Evolutionary conservation across 2,888 invertebrate genomes (phyloP), one percentile per base, ranked within the genome.

Genomic region (Hirtodrosophila duncani): DNA sequence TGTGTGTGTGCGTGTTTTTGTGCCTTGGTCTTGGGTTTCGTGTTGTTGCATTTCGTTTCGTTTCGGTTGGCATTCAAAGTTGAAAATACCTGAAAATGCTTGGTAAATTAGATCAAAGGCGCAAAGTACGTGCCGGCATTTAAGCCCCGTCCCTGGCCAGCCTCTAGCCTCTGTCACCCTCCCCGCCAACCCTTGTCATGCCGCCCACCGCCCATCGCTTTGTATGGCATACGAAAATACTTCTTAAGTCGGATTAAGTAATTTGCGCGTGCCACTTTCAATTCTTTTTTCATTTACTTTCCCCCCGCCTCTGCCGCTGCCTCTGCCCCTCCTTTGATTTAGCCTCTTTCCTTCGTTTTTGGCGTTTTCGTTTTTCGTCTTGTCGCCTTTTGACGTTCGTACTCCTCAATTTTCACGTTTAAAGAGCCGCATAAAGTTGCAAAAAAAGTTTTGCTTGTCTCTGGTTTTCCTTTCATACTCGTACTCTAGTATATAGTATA

Each of bases 81-180:
- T 63, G 71, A 71, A 36, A 74, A 74, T 74, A 74, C 72, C 72
- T 79, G 79, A 75, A 75, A 79, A 74, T 74, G 71, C 62, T 70
- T 64, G 79, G 53, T 71, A 74, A 74, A 79, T 74, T 74, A 79
- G 75, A 74, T 74, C 79, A 74, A 74, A 74, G 79, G 61, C 57
- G 53, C 44, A 46, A 55, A 56, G 42, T 50, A 75, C 71, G 75
- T 70, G 75, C 63, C 43, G 60, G 61, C 59, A 77, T 79, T 70
- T 63, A 48, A 39, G 51, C 36, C 23, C 26, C 16, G 13, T n/a
- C 13, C 7, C 11, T 14, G 11, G n/a, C n/a, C 10, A 13, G 24
- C 26, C 5, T 3, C 18, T 18, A 5, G 5, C 9, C 14, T 21
- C 14, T 24, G 9, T 11, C 3, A 3, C 8, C n/a, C 23, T 29